Conservation (phyloP, 2,113 vertebrate species). For the Cephalopholis sonnerati region DNA sequence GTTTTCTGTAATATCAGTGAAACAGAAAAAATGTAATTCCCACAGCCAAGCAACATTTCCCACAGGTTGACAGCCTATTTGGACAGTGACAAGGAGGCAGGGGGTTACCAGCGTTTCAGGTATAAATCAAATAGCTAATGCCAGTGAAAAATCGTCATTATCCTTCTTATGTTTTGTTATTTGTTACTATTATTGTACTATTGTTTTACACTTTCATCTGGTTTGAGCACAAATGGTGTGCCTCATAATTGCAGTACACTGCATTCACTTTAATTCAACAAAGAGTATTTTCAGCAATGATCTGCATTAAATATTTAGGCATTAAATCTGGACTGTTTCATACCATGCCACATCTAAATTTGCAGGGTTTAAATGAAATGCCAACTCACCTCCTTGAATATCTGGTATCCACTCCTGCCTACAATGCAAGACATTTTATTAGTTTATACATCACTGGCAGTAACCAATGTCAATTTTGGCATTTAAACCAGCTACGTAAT, state of each 20-base stretch:
- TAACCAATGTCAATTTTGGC: background rate
- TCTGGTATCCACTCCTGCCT: constrained; percentile 59
- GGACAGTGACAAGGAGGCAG: background rate
- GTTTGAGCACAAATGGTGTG: background rate
- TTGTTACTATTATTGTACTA: background rate
- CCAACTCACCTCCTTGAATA: constrained; percentile 75
- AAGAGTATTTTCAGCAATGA: background rate
- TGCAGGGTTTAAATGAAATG: background rate
- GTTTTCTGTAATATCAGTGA: constrained; percentile 87
- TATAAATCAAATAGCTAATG: background rate
- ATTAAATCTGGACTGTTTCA: background rate
- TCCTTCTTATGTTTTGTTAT: background rate
- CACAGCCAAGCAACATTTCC: background rate
- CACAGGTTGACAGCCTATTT: background rate
- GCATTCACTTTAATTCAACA: background rate
- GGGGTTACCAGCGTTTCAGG: background rate
- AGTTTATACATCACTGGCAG: background rate
- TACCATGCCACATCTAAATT: background rate
- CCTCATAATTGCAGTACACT: background rate
- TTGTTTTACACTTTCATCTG: background rate
- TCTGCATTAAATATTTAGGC: background rate
- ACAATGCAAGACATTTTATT: constrained; percentile 34
- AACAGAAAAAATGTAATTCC: background rate
- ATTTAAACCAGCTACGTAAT: background rate
- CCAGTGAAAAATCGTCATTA: background rate